Evolutionary conservation across 2,888 invertebrate genomes (phyloP).

Genomic region (Thecophora atra): DNA sequence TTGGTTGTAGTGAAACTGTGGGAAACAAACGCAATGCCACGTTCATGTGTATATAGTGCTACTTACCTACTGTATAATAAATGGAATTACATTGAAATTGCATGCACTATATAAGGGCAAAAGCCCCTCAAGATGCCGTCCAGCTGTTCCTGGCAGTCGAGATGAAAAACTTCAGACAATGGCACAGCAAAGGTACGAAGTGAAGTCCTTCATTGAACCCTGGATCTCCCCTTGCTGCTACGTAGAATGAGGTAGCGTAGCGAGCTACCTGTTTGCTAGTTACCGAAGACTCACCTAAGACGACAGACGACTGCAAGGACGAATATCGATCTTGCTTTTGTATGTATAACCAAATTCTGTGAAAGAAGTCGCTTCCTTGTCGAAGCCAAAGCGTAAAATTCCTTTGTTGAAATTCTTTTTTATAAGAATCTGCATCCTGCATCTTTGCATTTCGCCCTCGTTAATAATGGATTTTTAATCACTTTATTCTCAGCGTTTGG

Average conservation of each 20-base stretch:
- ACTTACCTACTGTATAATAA: no score
- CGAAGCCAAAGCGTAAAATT: no score
- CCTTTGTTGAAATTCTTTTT: conserved; percentile 4
- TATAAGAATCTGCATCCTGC: conserved; percentile 10
- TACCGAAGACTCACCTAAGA: not conserved
- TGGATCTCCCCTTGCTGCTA: not conserved
- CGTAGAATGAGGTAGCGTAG: not conserved
- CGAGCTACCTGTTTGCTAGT: not conserved
- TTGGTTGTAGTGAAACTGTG: not conserved
- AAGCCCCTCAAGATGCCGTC: not conserved
- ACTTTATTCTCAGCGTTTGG: conserved; percentile 1
- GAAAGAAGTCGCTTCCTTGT: no score
- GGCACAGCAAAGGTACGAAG: not conserved
- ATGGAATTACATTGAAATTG: no score
- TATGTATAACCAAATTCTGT: no score
- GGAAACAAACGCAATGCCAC: not conserved
- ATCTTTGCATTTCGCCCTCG: not conserved
- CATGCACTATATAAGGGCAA: not conserved
- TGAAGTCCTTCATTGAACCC: not conserved
- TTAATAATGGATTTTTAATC: conserved; percentile 12
- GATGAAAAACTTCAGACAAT: not conserved
- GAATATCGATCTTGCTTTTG: no score
- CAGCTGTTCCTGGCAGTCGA: not conserved
- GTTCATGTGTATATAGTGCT: no score
- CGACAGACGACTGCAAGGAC: not conserved